Evolutionary conservation across 2,888 invertebrate genomes (phyloP).

Genomic region (Tenthredo mesomela): DNA sequence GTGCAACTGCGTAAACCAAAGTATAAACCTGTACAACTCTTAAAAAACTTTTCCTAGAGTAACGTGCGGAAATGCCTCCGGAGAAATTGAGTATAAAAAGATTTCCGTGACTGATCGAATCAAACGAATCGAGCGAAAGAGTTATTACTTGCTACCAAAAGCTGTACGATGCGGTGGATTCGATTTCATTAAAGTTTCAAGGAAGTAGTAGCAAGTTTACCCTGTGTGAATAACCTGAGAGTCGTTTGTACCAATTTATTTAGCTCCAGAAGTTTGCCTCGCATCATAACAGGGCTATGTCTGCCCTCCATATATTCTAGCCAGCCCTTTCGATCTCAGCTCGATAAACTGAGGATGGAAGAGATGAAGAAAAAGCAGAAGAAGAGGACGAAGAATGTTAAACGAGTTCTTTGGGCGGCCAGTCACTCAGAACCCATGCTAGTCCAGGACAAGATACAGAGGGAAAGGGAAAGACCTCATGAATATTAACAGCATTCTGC

Average conservation of each 20-base stretch:
- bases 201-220: background rate
- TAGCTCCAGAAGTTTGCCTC: conserved; percentile 7
- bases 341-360: conserved; percentile 17
- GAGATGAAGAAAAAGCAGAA: background rate
- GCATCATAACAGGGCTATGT: conserved; percentile 13
- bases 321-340: conserved; percentile 21
- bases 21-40: background rate
- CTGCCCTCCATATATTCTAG: conserved; percentile 4
- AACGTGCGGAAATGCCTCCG: background rate
- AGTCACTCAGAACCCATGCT: conserved; percentile 37
- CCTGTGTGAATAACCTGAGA: conserved; percentile 9
- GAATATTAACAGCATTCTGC: conserved; percentile 53
- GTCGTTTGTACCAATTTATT: conserved; percentile 36
- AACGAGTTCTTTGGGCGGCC: conserved; percentile 54
- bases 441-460: conserved; percentile 45
- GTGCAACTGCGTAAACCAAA: background rate
- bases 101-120: conserved; percentile 23
- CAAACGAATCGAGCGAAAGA: conserved; percentile 20
- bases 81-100: background rate
- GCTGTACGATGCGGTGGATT: background rate
- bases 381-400: conserved; percentile 49
- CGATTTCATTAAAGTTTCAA: conserved; percentile 48
- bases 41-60: background rate
- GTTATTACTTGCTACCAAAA: conserved; percentile 21
- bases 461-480: conserved; percentile 44